These are phyloP conservation scores for Scaptomyza polygonia DNA, from an alignment of 2,888 invertebrate species.

Conservation along the genomic window DNA sequence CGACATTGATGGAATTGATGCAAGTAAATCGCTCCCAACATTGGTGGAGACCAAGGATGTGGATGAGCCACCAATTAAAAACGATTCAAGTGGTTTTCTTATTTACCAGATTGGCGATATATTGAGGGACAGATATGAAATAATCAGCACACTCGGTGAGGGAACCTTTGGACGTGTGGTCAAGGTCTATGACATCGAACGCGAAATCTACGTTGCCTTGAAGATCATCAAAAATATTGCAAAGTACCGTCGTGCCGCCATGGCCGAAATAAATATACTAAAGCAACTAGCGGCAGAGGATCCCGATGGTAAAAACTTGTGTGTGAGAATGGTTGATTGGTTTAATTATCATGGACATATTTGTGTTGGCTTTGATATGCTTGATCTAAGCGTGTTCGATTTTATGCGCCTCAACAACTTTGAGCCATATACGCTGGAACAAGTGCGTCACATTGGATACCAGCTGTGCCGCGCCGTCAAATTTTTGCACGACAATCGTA, in stretches of 20 bases:
- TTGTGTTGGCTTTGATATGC: slow-evolving; percentile 99
- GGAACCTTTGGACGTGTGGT: slow-evolving; percentile 99
- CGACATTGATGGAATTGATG: no score
- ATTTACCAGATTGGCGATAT: not conserved
- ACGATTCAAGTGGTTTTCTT: not conserved
- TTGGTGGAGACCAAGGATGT: no score
- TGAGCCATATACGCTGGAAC: slow-evolving; percentile 98
- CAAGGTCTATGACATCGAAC: slow-evolving; percentile 97
- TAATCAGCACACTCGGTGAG: slow-evolving; percentile 98
- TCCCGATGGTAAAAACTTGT: slow-evolving; percentile 95
- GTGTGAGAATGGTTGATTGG: slow-evolving; percentile 98
- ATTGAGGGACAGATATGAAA: slow-evolving; percentile 88
- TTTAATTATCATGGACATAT: slow-evolving; percentile 99
- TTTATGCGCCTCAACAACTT: slow-evolving; percentile 99
- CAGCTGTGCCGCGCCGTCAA: slow-evolving; percentile 98
- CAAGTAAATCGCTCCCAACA: no score
- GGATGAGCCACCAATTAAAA: no score
- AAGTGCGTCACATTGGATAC: slow-evolving; percentile 98
- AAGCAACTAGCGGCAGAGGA: slow-evolving; percentile 97
- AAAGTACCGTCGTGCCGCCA: slow-evolving; percentile 99
- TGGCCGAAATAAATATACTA: slow-evolving; percentile 98
- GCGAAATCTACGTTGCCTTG: slow-evolving; percentile 96
- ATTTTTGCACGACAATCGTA: slow-evolving; percentile 98
- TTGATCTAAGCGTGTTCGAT: slow-evolving; percentile 98
- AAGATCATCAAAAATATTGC: slow-evolving; percentile 99